Evolutionary conservation across 2,888 invertebrate species (phyloP).

Genomic region (Eutolmus rufibarbis): DNA sequence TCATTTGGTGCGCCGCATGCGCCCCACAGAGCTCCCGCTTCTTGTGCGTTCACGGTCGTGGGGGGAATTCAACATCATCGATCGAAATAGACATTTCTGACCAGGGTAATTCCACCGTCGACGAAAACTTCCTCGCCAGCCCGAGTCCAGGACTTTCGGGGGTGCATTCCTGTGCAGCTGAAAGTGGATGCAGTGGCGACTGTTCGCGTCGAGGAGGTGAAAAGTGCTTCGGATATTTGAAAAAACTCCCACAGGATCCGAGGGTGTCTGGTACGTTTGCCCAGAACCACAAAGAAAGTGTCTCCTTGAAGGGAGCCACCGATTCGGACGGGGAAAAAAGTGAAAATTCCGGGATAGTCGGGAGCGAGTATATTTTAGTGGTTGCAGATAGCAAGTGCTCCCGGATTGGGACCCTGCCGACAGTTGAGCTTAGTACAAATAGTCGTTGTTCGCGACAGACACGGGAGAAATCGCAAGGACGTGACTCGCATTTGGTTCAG

Average conservation of each 20-base stretch:
- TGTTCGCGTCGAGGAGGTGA: not conserved
- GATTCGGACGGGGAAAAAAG: not conserved
- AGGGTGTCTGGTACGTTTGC: not conserved
- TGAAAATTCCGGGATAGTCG: not conserved
- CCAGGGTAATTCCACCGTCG: conserved; percentile 7
- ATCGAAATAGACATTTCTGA: conserved; percentile 44
- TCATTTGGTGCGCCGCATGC: conserved; percentile 47
- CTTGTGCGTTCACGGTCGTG: conserved; percentile 45
- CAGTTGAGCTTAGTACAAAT: not conserved
- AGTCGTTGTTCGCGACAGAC: not conserved
- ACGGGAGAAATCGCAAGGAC: not conserved
- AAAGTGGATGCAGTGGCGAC: not conserved
- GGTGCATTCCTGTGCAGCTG: conserved; percentile 1
- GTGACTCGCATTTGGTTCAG: not conserved
- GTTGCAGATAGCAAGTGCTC: not conserved
- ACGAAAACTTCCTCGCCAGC: not conserved
- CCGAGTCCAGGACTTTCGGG: not conserved
- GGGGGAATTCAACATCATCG: conserved; percentile 44
- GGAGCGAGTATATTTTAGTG: not conserved
- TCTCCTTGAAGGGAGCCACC: not conserved
- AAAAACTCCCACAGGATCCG: not conserved
- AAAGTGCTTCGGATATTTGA: not conserved
- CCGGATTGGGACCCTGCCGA: not conserved
- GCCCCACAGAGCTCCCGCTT: conserved; percentile 31
- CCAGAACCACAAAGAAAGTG: not conserved